Evolutionary conservation across 2,797 vertebrate genomes (phyloP), one percentile per base, ranked within the genome.

Genomic region (Myiotriccus ornatus): DNA sequence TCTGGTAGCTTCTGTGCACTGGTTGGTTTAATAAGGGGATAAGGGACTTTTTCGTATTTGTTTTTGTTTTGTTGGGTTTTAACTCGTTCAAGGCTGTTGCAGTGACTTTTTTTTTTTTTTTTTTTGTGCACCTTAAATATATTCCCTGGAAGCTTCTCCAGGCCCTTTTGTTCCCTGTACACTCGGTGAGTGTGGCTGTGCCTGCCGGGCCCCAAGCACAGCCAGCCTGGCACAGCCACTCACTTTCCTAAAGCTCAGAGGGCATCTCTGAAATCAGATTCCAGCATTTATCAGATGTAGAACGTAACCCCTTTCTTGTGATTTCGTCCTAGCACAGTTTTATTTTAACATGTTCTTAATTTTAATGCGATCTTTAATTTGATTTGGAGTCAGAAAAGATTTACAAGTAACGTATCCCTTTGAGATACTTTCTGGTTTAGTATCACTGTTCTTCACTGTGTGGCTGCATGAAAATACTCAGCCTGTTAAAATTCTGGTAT

Each of bases 111-210:
- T 43, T 47, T 32, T 17, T 39, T 25, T 11, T 4, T n/a, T 65
- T 37, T 22, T n/a, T n/a, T n/a, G 12, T 32, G 28, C 3, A 25
- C 14, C 10, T 28, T 32, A 30, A 34, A 27, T 39, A 12, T 28
- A 5, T 43, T 43, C 37, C 1, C 14, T 43, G 24, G 10, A 28
- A 19, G 25, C 3, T 6, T 7, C 6, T 4, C 5, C 4, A 6
- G 46, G 9, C 11, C 18, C 11, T 5, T 3, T 9, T 19, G 39
- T 27, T 34, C 27, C n/a, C 59, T 37, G 14, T 3, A 0, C 12
- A 19, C 32, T 47, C 6, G 2, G 5, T 12, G 22, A 21, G 22
- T 4, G 30, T 32, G 49, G 9, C 25, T 50, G 0, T 59, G 34
- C 30, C 43, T 64, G 55, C 56, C 8, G 35, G 13, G 3, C 44